Evolutionary conservation across 2,113 vertebrate genomes (phyloP).

Genomic region (Oenanthe melanoleuca): DNA sequence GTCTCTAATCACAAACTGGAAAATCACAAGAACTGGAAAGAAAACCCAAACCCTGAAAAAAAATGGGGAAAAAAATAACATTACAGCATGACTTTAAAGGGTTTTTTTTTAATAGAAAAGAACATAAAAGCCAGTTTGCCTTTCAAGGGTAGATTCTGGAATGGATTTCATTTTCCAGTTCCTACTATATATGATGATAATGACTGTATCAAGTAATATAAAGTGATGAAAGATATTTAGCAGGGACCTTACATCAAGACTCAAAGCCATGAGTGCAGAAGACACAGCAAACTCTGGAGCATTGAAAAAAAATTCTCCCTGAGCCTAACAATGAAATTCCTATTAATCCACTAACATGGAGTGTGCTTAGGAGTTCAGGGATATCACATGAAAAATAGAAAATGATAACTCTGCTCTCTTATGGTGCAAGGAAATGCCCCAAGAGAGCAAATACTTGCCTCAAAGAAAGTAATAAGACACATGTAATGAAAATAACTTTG

Average conservation of each 20-base stretch:
- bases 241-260: not conserved
- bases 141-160: not conserved
- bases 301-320: not conserved
- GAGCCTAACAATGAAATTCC: not conserved
- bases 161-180: not conserved
- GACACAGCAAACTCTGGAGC: not conserved
- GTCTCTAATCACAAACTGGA: not conserved
- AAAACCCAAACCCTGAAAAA: not conserved
- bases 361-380: not conserved
- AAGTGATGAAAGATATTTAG: constrained; percentile 20
- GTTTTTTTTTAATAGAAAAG: not conserved
- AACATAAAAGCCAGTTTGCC: not conserved
- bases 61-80: rapidly evolving
- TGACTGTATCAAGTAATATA: not conserved
- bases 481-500: not conserved
- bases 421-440: not conserved
- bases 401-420: not conserved
- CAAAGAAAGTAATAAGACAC: not conserved
- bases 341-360: not conserved
- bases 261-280: not conserved
- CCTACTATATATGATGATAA: not conserved
- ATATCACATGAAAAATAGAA: not conserved
- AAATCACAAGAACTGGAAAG: not conserved
- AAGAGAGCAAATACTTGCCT: not conserved
- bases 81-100: not conserved